Base-by-base conservation (phyloP, 2,113 vertebrate species). In the Cyanoramphus novaezelandiae region DNA sequence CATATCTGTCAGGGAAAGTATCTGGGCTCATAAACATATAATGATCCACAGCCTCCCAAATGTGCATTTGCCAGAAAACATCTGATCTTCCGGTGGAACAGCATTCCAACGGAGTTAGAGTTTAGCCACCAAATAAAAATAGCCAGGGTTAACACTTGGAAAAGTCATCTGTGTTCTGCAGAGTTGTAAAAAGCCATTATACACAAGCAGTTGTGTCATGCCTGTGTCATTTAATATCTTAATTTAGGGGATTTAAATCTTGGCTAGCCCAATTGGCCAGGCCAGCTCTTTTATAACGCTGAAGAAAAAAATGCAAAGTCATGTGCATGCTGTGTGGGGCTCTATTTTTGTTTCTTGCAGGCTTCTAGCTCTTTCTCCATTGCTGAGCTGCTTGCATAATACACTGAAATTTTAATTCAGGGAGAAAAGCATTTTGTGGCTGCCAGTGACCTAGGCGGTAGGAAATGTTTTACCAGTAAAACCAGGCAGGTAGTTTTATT, bases 391-490 rank as follows among this genome's bases (percentile, higher is more conserved):
- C 86, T 92, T 95, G 88, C 62, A 74, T 96, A 93, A 95, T 78
- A 41, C 19, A 81, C 49, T 67, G 64, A 57, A 47, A 83, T 71
- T 93, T 81, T 60, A 83, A 80, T 83, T 88, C 72, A 78, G n/a
- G 64, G 39, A 75, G 90, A 78, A 88, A 92, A 88, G 27, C 15
- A 31, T 75, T 80, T 44, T 88, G 76, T 92, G 65, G 31, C 74
- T 96, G 49, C 23, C 41, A 52, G 62, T 10, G 33, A 37, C 69
- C 37, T 33, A 67, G 65, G 79, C 4, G 0, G 68, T 75, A 83
- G 79, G 46, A 92, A 96, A 90, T 93, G 35, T 96, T 96, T 93
- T 90, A 90, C 72, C 17, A 62, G 64, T 64, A 44, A 90, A 96
- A 57, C 50, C 19, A 39, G 53, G 52, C 64, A 82, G 64, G 47